phyloP scores from a whole-genome alignment of 2,797 vertebrate species.

The Darevskia mixta region DNA sequence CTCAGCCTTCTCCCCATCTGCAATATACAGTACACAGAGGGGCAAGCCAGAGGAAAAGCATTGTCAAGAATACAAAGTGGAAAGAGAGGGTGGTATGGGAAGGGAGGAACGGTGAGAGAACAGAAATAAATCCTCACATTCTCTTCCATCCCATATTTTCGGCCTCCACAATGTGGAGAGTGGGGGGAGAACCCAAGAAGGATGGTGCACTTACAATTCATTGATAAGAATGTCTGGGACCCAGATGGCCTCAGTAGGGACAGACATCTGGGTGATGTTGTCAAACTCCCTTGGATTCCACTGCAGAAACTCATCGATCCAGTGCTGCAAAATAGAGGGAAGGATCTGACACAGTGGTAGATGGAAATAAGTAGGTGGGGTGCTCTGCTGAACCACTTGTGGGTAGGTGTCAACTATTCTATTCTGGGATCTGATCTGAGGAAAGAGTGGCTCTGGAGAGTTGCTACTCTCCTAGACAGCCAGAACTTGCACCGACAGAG shows the following conservation, averaged over 20 bases:
- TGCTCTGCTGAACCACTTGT: neutral
- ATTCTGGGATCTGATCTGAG: too few species aligned
- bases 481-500: too few species aligned
- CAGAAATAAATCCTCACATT: neutral
- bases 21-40: conserved; percentile 36
- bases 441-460: too few species aligned
- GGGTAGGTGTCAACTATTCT: too few species aligned
- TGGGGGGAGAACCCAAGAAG: fast-evolving
- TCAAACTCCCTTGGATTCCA: conserved; percentile 92
- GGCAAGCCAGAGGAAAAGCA: conserved; percentile 46
- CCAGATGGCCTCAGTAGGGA: conserved; percentile 92
- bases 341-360: neutral
- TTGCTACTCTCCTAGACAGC: too few species aligned
- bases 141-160: too few species aligned
- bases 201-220: conserved; percentile 89
- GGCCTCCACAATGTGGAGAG: too few species aligned
- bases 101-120: fast-evolving
- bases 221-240: conserved; percentile 97
- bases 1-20: conserved; percentile 71
- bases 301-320: conserved; percentile 92
- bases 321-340: conserved; percentile 79
- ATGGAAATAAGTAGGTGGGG: neutral
- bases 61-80: conserved; percentile 59
- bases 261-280: conserved; percentile 90
- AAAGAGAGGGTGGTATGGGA: fast-evolving